Evolutionary conservation across 1,140 invertebrate species (phyloP), one percentile per base, ranked within the genome.

Genomic region (Anastrepha ludens): DNA sequence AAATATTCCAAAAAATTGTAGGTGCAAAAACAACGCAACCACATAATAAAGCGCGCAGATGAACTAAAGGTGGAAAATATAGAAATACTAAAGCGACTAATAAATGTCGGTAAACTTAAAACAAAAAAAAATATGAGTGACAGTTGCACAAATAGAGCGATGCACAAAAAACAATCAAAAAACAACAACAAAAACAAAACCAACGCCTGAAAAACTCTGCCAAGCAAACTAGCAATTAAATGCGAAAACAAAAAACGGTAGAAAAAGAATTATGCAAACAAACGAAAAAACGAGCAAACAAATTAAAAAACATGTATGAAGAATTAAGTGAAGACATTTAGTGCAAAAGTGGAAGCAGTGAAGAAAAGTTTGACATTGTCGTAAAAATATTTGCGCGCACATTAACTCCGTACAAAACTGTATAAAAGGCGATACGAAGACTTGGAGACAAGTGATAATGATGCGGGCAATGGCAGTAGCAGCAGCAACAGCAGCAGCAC

Each of bases 381-480:
- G 44, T 81, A 81, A 81, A 81, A 81, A 81, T 81, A 81, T 81
- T 81, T 81, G 17, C 44, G 74, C 74, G 74, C 74, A 81, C 74
- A 81, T 81, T 81, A 81, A 55, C 13, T 8, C 74, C 74, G 55
- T 55, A 81, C n/a, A 81, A 55, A 58, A n/a, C 13, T 5, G 55
- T 8, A n/a, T 13, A 81, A 55, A 4, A 55, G 7, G 17, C n/a
- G 44, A 29, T 67, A 67, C 17, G 17, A 17, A 64, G 44, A 47
- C n/a, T 81, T 55, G 2, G 20, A 7, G 50, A 81, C 47, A 81
- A 39, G 47, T 50, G 47, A 58, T 29, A 81, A 55, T 81, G 74
- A 81, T 20, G n/a, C 47, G 47, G 7, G 8, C 74, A 81, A 29
- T 81, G 74, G 3, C 41, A 70, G 67, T 13, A 4, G 41, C 15